These are phyloP conservation scores for Rhopalosiphum padi DNA, from an alignment of 1,140 invertebrate species.

Conservation along the genomic window DNA sequence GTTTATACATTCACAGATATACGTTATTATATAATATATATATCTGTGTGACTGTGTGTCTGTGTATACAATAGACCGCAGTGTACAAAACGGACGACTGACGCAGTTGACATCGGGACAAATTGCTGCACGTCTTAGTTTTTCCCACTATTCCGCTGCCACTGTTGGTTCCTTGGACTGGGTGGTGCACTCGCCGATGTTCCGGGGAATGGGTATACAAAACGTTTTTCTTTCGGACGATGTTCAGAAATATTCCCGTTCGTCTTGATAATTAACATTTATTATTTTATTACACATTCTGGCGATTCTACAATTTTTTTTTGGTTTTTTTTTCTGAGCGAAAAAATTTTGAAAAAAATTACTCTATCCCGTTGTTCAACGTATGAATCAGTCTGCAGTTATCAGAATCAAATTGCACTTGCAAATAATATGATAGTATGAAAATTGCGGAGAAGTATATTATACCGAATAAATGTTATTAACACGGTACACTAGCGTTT, in stretches of 20 bases:
- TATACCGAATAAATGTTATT: conserved; percentile 33
- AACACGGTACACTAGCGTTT: conserved; percentile 48
- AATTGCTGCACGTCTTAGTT: neutral
- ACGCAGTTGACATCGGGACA: neutral
- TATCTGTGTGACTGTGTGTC: too few relatives aligned
- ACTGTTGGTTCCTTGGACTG: neutral
- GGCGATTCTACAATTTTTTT: neutral
- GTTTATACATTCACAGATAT: too few relatives aligned
- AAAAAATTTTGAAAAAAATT: neutral
- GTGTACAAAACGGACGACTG: neutral
- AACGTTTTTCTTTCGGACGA: neutral
- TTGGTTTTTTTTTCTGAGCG: neutral
- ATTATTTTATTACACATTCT: neutral
- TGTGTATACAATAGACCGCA: neutral
- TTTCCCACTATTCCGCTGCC: neutral
- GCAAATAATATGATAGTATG: conserved; percentile 19
- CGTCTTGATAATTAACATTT: neutral
- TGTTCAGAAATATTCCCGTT: neutral
- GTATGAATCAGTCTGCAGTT: neutral
- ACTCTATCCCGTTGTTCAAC: neutral
- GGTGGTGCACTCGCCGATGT: neutral
- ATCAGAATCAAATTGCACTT: conserved; percentile 21
- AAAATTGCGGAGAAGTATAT: conserved; percentile 23
- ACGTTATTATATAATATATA: too few relatives aligned
- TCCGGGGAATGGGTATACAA: neutral